A percentile compares a stretch with the other conserved stretches of the same genome.
Evolutionary conservation across 2,797 vertebrate genomes (phyloP).

Genomic region (Gallinago nigripennis): DNA sequence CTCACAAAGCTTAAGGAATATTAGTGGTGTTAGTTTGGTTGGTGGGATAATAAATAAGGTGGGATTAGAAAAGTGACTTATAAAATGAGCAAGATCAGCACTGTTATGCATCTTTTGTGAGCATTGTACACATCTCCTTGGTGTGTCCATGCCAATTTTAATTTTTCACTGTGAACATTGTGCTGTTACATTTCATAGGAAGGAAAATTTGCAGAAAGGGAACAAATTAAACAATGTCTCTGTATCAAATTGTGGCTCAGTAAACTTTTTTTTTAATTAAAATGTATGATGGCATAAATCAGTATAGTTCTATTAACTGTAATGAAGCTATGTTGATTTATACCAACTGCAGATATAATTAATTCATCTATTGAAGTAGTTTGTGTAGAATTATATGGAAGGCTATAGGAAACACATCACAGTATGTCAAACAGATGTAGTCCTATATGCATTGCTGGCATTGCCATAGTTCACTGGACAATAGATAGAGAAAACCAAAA

Average conservation of each 20-base stretch:
- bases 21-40: not conserved
- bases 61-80: not conserved
- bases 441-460: not conserved
- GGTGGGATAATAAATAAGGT: not conserved
- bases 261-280: not conserved
- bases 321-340: not conserved
- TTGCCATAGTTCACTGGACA: not conserved
- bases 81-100: not conserved
- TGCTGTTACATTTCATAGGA: not conserved
- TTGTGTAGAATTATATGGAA: not conserved
- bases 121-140: not conserved
- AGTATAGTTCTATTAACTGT: not conserved
- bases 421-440: not conserved
- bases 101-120: not conserved
- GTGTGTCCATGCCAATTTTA: not conserved
- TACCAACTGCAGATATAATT: not conserved
- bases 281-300: not conserved
- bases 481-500: not conserved
- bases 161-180: not conserved
- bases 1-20: not conserved
- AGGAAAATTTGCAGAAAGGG: not conserved
- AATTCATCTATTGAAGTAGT: not conserved
- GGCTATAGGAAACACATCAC: not conserved
- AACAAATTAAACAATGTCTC: not conserved
- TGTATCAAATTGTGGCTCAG: not conserved